A percentile compares a stretch with the other conserved stretches of the same genome.
Evolutionary conservation across 2,113 vertebrate genomes (phyloP).

Genomic region (Carlito syrichta): DNA sequence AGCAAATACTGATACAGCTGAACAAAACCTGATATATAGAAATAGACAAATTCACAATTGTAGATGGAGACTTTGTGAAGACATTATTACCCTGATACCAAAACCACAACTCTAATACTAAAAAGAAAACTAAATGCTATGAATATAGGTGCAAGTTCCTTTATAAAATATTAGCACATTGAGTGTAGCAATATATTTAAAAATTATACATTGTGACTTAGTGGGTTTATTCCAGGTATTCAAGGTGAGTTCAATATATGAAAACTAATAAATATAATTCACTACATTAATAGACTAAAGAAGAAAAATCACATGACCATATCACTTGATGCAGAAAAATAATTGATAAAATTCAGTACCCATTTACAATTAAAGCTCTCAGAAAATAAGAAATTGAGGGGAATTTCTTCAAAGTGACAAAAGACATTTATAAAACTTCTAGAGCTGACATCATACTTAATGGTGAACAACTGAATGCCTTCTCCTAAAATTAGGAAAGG

Average conservation of each 20-base stretch:
- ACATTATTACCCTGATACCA: not conserved
- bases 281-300: not conserved
- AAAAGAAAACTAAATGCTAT: not conserved
- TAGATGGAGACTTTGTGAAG: not conserved
- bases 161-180: not conserved
- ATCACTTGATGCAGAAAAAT: not conserved
- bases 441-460: not conserved
- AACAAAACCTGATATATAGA: not conserved
- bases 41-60: not conserved
- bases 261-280: not conserved
- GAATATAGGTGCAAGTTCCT: not conserved
- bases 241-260: not conserved
- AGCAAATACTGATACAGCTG: not conserved
- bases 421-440: not conserved
- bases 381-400: not conserved
- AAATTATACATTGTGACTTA: not conserved
- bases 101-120: not conserved
- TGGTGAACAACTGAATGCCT: not conserved
- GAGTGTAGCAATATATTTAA: not conserved
- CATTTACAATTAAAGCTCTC: not conserved
- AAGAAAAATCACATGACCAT: not conserved
- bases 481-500: not conserved
- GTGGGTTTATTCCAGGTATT: not conserved
- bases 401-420: not conserved
- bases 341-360: not conserved